Evolutionary conservation across 2,888 invertebrate genomes (phyloP).

Genomic region (Sphecodes monilicornis): DNA sequence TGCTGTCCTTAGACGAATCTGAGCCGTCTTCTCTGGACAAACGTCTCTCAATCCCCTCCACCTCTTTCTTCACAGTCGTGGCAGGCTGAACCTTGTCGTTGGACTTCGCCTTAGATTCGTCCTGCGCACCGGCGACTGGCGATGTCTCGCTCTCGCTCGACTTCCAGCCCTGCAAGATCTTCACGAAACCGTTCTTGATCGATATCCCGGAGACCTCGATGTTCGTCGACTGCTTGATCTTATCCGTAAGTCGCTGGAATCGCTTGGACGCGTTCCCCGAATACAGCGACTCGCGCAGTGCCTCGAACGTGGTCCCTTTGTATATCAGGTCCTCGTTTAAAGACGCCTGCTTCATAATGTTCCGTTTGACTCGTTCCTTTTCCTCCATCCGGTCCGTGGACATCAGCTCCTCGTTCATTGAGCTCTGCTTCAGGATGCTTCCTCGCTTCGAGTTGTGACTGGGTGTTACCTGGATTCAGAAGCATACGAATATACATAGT

Average conservation of each 20-base stretch:
- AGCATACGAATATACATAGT: not conserved
- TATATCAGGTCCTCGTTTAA: constrained; percentile 94
- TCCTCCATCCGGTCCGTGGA: constrained; percentile 93
- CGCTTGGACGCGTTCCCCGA: constrained; percentile 90
- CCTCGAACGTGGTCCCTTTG: constrained; percentile 88
- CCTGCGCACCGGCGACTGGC: constrained; percentile 20
- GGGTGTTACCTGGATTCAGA: constrained; percentile 27
- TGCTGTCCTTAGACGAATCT: constrained; percentile 94
- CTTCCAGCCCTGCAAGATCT: constrained; percentile 89
- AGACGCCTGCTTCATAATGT: constrained; percentile 95
- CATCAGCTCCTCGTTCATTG: constrained; percentile 95
- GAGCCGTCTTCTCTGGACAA: constrained; percentile 95
- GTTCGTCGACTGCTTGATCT: constrained; percentile 92
- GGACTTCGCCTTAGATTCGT: constrained; percentile 46
- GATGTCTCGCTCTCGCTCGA: constrained; percentile 74
- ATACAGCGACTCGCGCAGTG: constrained; percentile 90
- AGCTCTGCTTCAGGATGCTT: constrained; percentile 92
- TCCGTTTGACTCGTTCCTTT: constrained; percentile 92
- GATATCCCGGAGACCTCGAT: constrained; percentile 91
- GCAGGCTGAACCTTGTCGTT: constrained; percentile 50
- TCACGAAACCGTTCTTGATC: constrained; percentile 91
- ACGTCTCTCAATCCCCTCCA: constrained; percentile 87
- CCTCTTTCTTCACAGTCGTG: constrained; percentile 70
- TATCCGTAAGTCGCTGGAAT: constrained; percentile 92
- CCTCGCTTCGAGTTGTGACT: constrained; percentile 81